Evolutionary conservation across 2,888 invertebrate genomes (phyloP).

Genomic region (Drosophila multiciliata): DNA sequence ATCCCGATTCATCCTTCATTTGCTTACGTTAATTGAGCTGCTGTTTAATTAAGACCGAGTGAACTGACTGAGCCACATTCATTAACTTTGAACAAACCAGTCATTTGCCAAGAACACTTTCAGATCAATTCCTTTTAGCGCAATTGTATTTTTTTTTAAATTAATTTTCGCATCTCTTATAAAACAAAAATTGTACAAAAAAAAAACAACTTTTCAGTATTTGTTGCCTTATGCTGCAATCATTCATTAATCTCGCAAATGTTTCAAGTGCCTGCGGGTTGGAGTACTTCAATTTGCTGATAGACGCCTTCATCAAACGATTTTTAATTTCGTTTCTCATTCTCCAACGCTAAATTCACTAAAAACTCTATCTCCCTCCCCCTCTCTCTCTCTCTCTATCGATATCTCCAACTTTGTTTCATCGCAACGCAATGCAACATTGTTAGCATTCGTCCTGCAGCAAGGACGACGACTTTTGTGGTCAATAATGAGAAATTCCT

Average conservation of each 20-base stretch:
- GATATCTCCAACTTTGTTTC: slow-evolving; percentile 12
- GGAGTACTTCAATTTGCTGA: slow-evolving; percentile 39
- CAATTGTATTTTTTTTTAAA: slow-evolving; percentile 40
- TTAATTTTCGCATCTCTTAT: slow-evolving; percentile 54
- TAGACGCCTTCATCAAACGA: slow-evolving; percentile 68
- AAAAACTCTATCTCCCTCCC: background rate
- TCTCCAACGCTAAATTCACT: background rate
- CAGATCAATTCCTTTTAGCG: slow-evolving; percentile 50
- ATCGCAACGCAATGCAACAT: slow-evolving; percentile 52
- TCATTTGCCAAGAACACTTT: slow-evolving; percentile 51
- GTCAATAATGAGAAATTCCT: slow-evolving; percentile 78
- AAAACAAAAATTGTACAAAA: background rate
- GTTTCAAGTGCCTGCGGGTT: slow-evolving; percentile 43
- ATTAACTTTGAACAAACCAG: slow-evolving; percentile 52
- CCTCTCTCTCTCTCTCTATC: slow-evolving; percentile 18
- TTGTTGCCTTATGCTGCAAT: slow-evolving; percentile 56
- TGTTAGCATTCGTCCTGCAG: slow-evolving; percentile 56
- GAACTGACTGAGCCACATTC: slow-evolving; percentile 25
- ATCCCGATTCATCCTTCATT: slow-evolving; percentile 51
- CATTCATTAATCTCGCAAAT: slow-evolving; percentile 63
- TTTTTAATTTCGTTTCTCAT: slow-evolving; percentile 71
- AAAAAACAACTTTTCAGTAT: slow-evolving; percentile 30
- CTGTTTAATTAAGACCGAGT: slow-evolving; percentile 50
- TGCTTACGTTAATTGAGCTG: slow-evolving; percentile 71
- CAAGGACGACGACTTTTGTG: slow-evolving; percentile 61